These are phyloP conservation scores for Carcharodon carcharias DNA, from an alignment of 2,797 vertebrate genomes.

Conservation along the genomic window DNA sequence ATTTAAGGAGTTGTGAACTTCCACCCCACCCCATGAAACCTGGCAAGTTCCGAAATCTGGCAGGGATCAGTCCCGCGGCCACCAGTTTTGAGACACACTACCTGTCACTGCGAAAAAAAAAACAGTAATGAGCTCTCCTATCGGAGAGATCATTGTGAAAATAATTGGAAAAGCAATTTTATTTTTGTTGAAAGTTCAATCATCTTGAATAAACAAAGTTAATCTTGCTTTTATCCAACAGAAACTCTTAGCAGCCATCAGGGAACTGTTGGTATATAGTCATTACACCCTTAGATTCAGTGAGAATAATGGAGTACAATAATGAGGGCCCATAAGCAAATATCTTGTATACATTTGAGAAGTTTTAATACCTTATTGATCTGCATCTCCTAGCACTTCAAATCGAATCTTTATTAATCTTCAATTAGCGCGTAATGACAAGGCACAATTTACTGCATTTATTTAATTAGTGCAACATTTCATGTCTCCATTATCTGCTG, in stretches of 20 bases:
- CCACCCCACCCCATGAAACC: no score
- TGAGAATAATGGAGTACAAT: neutral
- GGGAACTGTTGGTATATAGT: neutral
- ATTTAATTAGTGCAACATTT: neutral
- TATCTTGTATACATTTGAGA: conserved; percentile 7
- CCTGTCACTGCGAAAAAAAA: no score
- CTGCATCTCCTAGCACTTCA: neutral
- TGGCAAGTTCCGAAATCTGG: no score
- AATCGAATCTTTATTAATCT: conserved; percentile 27
- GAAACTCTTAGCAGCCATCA: neutral
- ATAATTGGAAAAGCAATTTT: conserved; percentile 9
- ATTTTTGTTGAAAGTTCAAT: neutral
- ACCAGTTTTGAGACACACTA: no score
- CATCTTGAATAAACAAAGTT: conserved; percentile 18
- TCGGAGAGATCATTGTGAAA: neutral
- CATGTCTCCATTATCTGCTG: neutral
- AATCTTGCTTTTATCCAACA: neutral
- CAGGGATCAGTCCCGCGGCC: no score
- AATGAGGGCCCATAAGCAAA: neutral
- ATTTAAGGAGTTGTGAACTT: no score
- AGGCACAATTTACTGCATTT: neutral
- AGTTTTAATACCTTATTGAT: conserved; percentile 22
- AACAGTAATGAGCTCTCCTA: neutral
- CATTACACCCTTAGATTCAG: neutral
- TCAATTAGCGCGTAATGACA: conserved; percentile 15